These are phyloP conservation scores for Procambarus clarkii DNA, from an alignment of 1,140 invertebrate species.

Conservation along the genomic window DNA sequence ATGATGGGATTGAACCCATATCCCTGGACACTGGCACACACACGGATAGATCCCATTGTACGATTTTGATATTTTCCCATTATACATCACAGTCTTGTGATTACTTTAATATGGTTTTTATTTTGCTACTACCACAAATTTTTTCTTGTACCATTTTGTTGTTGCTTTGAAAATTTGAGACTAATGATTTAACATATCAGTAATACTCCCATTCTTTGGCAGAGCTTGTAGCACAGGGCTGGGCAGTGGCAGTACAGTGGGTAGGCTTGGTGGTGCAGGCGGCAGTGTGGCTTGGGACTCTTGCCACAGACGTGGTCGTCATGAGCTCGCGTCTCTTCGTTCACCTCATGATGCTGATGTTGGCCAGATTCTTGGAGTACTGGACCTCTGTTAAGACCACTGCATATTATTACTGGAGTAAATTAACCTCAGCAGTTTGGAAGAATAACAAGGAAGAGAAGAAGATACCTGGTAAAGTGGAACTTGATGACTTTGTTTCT, in stretches of 20 bases:
- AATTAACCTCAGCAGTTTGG: constrained; percentile 5
- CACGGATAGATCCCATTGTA: too few species aligned
- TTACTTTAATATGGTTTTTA: too few species aligned
- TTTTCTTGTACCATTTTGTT: too few species aligned
- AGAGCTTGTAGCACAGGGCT: constrained; percentile 49
- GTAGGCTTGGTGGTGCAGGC: constrained; percentile 43
- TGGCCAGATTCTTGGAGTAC: constrained; percentile 41
- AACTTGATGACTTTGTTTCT: too few species aligned
- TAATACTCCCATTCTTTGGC: neutral
- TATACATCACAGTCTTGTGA: too few species aligned
- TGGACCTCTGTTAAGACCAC: constrained; percentile 25
- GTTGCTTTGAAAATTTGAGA: too few species aligned
- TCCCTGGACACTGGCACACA: too few species aligned
- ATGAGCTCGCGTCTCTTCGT: constrained; percentile 67
- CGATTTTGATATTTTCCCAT: too few species aligned
- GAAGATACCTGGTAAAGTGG: constrained; percentile 38
- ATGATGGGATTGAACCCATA: too few species aligned
- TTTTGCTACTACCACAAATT: too few species aligned
- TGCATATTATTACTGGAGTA: constrained; percentile 48
- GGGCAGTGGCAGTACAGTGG: constrained; percentile 57
- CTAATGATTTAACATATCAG: too few species aligned
- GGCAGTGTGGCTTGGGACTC: constrained; percentile 60
- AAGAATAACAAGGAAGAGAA: constrained; percentile 57
- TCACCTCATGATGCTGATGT: constrained; percentile 50
- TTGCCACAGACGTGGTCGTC: constrained; percentile 61